phyloP scores from a whole-genome alignment of 2,888 invertebrate species.

The Bimastos eiseni region DNA sequence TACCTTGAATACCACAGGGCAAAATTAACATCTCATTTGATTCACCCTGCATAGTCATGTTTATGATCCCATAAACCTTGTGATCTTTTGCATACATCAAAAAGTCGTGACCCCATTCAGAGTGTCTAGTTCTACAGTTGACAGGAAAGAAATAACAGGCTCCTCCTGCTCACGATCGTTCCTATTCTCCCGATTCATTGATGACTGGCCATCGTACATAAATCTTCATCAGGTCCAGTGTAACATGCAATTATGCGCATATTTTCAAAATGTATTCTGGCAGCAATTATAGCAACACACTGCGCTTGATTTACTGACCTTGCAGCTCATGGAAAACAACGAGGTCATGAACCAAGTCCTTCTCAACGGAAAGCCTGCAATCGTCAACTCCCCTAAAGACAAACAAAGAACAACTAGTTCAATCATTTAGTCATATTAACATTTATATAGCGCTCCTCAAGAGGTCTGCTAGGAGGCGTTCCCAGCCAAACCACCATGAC shows the following conservation, averaged over 20 bases:
- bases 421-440: no score
- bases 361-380: not conserved
- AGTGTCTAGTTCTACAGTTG: not conserved
- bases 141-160: not conserved
- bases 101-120: not conserved
- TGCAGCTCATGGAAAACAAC: not conserved
- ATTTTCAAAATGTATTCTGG: not conserved
- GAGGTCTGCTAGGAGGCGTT: no score
- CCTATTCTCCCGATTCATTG: no score
- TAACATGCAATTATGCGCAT: not conserved
- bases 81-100: not conserved
- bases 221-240: not conserved
- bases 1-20: not conserved
- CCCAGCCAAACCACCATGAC: no score
- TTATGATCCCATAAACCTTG: not conserved
- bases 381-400: not conserved
- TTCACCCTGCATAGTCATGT: not conserved
- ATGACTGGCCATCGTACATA: not conserved
- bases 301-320: not conserved
- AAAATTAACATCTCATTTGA: not conserved
- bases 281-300: not conserved
- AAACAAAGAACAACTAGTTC: no score
- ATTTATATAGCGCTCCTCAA: no score
- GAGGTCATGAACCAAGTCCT: not conserved
- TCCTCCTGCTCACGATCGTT: not conserved